phyloP scores from a whole-genome alignment of 2,797 vertebrate genomes.

The Poecilia gillii region DNA sequence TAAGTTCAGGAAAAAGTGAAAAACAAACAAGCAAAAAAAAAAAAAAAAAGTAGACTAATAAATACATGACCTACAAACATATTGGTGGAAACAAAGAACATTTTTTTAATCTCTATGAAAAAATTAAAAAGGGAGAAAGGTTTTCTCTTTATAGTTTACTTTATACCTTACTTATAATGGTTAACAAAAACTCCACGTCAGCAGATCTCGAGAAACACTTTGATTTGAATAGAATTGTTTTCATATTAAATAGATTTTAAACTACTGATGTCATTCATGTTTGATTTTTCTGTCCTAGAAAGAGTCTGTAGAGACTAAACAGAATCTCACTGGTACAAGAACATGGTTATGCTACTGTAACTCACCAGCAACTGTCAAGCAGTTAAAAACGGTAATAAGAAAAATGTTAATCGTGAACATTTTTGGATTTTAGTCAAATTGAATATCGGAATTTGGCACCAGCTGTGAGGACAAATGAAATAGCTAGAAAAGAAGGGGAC shows the following conservation, averaged over 20 bases:
- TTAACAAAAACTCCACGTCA: too few relatives aligned
- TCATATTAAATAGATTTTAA: not conserved
- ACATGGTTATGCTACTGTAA: not conserved
- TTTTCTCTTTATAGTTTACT: too few relatives aligned
- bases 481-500: not conserved
- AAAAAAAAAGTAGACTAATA: too few relatives aligned
- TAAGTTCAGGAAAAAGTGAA: too few relatives aligned
- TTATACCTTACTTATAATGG: too few relatives aligned
- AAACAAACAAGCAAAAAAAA: too few relatives aligned
- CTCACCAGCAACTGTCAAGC: not conserved
- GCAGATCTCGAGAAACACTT: not conserved
- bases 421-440: constrained; percentile 1
- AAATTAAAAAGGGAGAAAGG: too few relatives aligned
- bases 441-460: not conserved
- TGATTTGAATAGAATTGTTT: not conserved
- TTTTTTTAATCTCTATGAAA: too few relatives aligned
- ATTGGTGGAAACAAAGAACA: too few relatives aligned
- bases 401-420: not conserved
- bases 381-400: not conserved
- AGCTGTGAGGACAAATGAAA: not conserved
- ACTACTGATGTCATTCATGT: not conserved
- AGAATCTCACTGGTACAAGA: not conserved
- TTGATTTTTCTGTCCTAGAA: not conserved
- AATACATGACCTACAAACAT: too few relatives aligned
- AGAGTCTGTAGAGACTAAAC: not conserved